Evolutionary conservation across 2,797 vertebrate genomes (phyloP).

Genomic region (Phrynocephalus forsythii): DNA sequence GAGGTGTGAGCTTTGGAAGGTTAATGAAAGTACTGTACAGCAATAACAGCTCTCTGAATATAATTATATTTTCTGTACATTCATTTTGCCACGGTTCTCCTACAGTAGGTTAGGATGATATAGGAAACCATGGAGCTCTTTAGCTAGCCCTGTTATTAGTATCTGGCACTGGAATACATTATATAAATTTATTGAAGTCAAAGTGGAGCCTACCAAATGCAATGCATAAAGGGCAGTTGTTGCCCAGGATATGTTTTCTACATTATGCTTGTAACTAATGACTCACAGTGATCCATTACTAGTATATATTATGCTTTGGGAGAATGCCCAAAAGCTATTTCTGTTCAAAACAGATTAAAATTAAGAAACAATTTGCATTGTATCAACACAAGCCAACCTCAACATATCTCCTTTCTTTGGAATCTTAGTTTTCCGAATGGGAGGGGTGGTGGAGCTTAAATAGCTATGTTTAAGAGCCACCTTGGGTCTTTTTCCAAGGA

Average conservation of each 20-base stretch:
- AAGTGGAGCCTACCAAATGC: conserved; percentile 46
- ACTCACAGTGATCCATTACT: conserved; percentile 29
- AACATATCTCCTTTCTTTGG: neutral
- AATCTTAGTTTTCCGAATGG: neutral
- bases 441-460: too few species aligned
- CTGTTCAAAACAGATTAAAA: conserved; percentile 28
- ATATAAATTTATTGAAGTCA: conserved; percentile 44
- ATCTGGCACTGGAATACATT: conserved; percentile 31
- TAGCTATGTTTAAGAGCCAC: neutral
- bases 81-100: conserved; percentile 23
- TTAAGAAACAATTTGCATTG: conserved; percentile 29
- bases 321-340: conserved; percentile 47
- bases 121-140: conserved; percentile 40
- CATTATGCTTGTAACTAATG: conserved; percentile 51
- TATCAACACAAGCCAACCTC: neutral
- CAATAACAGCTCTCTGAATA: conserved; percentile 61
- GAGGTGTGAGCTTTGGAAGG: conserved; percentile 48
- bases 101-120: neutral
- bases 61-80: conserved; percentile 44
- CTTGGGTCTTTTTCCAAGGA: too few species aligned
- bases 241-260: conserved; percentile 52
- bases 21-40: conserved; percentile 57
- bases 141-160: conserved; percentile 35
- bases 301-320: conserved; percentile 7
- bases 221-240: conserved; percentile 32